A percentile compares a stretch with the other conserved stretches of the same genome.
These are phyloP conservation scores for Conops quadrifasciatus DNA, from an alignment of 2,888 invertebrate species.

Conservation along the genomic window DNA sequence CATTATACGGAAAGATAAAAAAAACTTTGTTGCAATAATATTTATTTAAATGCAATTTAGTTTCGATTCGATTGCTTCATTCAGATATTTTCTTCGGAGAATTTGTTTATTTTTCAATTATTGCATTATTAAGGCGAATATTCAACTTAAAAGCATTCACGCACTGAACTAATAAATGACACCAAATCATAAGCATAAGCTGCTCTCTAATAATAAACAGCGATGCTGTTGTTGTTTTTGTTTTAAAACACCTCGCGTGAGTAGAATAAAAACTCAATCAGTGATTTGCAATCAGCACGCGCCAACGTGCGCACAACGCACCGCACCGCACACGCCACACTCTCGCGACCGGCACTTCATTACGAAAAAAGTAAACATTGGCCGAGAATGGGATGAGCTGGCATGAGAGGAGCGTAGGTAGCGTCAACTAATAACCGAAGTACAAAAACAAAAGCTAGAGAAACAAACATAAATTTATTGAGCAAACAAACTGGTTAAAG, in stretches of 20 bases:
- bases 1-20: too few species aligned
- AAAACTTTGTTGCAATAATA: background rate
- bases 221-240: too few species aligned
- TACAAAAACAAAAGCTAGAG: slow-evolving; percentile 14
- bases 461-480: slow-evolving; percentile 36
- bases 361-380: slow-evolving; percentile 25
- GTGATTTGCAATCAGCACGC: background rate
- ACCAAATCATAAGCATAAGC: background rate
- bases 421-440: background rate
- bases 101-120: too few species aligned
- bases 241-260: too few species aligned
- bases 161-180: too few species aligned
- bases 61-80: too few species aligned
- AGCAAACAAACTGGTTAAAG: slow-evolving; percentile 33
- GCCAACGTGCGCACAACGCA: background rate
- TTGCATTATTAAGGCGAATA: too few species aligned
- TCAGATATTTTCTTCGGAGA: too few species aligned
- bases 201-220: too few species aligned
- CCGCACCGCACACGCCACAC: background rate
- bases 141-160: too few species aligned
- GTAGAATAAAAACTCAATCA: background rate
- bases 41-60: too few species aligned
- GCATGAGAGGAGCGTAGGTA: too few species aligned
- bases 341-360: background rate
- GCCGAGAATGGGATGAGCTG: background rate